Base-by-base conservation (phyloP, 2,797 vertebrate species). In the Fundulus diaphanus region DNA sequence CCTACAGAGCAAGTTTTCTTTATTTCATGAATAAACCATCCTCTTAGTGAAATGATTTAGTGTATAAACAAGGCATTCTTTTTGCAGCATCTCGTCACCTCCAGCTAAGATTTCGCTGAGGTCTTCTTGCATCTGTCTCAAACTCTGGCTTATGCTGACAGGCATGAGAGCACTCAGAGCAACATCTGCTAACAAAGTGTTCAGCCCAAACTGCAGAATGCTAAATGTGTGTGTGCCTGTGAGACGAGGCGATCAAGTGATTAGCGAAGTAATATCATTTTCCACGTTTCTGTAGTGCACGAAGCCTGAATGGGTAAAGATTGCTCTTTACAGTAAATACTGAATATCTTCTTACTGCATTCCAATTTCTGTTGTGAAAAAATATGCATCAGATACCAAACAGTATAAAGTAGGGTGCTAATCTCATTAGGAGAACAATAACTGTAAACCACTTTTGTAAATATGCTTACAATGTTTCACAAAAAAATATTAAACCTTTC, bases 11-110 rank as follows among this genome's bases (percentile, higher is more conserved):
- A 82, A 77, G 74, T 35, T 80, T 84, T 72, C 79, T 76, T 74
- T 54, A 52, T 85, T 87, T 84, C 84, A 92, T 86, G 78, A 90
- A 92, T 92, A 91, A 92, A 81, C 76, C 80, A 91, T 87, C 72
- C 48, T 78, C 68, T 76, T 81, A 87, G 82, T 87, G 89, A 84
- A 86, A 85, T 37, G 9, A 79, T 88, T 88, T 86, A 71, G 72
- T 52, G 74, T 78, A 78, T 82, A 85, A 75, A 74, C 68, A 84
- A 77, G 75, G 83, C 76, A 80, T 78, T 81, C 87, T 88, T 82
- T 84, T 71, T 81, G 72, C 63, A 76, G 65, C 76, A 57, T 80
- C 81, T 78, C 72, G 51, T 82, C 37, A 81, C 88, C 77, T 81
- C 78, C 54, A 87, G 88, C 82, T 72, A 82, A 81, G 70, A 88